Conservation (phyloP, 2,888 invertebrate species). For the Ennomos erosarius region DNA sequence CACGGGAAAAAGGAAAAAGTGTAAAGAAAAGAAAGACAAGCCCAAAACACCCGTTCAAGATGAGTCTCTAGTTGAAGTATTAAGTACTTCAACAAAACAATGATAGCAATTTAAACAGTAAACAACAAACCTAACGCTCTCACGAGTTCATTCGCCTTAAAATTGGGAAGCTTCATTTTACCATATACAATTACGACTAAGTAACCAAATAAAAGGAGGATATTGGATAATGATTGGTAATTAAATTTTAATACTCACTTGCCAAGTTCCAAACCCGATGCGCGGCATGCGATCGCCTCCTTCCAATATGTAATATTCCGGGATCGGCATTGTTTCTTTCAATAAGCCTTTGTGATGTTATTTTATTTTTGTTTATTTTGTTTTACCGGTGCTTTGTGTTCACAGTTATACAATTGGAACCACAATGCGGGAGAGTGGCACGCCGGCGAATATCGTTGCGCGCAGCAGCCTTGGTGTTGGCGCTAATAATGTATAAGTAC, state of each 20-base stretch:
- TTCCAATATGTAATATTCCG: slow-evolving; percentile 65
- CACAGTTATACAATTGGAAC: slow-evolving; percentile 40
- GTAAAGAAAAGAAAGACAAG: slow-evolving; percentile 31
- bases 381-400: slow-evolving; percentile 37
- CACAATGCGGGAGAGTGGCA: slow-evolving; percentile 52
- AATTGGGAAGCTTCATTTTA: slow-evolving; percentile 2
- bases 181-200: no score
- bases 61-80: slow-evolving; percentile 14
- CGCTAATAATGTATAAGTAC: slow-evolving; percentile 18
- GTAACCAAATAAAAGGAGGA: no score
- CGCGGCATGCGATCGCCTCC: slow-evolving; percentile 88
- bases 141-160: slow-evolving; percentile 31
- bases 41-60: slow-evolving; percentile 18
- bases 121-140: slow-evolving; percentile 16
- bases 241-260: slow-evolving; percentile 80
- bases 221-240: neutral
- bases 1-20: slow-evolving; percentile 43
- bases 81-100: slow-evolving; percentile 16
- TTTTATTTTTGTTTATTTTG: slow-evolving; percentile 15
- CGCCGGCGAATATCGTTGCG: slow-evolving; percentile 30
- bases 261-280: slow-evolving; percentile 92
- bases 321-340: slow-evolving; percentile 56
- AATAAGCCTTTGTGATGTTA: slow-evolving; percentile 23
- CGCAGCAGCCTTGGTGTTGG: slow-evolving; percentile 43
- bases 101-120: slow-evolving; percentile 5